Evolutionary conservation across 2,888 invertebrate genomes (phyloP).

Genomic region (Zootermopsis nevadensis): DNA sequence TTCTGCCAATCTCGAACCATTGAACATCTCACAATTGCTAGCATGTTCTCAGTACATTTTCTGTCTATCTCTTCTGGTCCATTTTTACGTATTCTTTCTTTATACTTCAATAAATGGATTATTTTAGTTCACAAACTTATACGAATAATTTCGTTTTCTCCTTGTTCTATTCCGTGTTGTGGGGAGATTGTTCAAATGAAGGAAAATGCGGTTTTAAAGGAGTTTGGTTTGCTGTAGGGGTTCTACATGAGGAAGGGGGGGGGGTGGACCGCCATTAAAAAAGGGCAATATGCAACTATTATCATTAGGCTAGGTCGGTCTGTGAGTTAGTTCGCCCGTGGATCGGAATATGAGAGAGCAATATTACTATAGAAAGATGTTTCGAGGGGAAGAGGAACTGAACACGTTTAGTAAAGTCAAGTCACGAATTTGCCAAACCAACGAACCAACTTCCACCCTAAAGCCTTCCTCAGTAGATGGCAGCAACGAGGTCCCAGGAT

Average conservation of each 20-base stretch:
- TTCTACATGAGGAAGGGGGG: neutral
- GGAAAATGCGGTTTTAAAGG: slow-evolving; percentile 8
- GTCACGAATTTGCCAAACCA: slow-evolving; percentile 44
- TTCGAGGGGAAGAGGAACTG: neutral
- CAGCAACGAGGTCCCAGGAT: slow-evolving; percentile 13
- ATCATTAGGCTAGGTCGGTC: slow-evolving; percentile 37
- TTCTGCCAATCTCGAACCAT: too few species aligned
- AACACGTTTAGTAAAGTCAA: slow-evolving; percentile 39
- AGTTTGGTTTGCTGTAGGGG: slow-evolving; percentile 6
- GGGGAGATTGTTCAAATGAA: neutral
- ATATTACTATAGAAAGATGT: slow-evolving; percentile 40
- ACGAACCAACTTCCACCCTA: slow-evolving; percentile 39
- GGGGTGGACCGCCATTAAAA: slow-evolving; percentile 26
- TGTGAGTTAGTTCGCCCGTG: slow-evolving; percentile 18
- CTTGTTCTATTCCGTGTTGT: neutral
- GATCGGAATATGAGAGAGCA: slow-evolving; percentile 23
- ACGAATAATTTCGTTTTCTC: neutral
- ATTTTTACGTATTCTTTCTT: neutral
- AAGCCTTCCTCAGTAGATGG: slow-evolving; percentile 2
- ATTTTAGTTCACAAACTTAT: slow-evolving; percentile 23
- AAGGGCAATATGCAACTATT: slow-evolving; percentile 28
- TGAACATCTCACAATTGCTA: too few species aligned
- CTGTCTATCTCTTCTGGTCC: too few species aligned
- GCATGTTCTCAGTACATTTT: too few species aligned
- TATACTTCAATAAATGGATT: neutral